A percentile compares a stretch with the other conserved stretches of the same genome.
These are phyloP conservation scores for Charaxes varanes DNA, from an alignment of 1,140 invertebrate species.

Conservation along the genomic window DNA sequence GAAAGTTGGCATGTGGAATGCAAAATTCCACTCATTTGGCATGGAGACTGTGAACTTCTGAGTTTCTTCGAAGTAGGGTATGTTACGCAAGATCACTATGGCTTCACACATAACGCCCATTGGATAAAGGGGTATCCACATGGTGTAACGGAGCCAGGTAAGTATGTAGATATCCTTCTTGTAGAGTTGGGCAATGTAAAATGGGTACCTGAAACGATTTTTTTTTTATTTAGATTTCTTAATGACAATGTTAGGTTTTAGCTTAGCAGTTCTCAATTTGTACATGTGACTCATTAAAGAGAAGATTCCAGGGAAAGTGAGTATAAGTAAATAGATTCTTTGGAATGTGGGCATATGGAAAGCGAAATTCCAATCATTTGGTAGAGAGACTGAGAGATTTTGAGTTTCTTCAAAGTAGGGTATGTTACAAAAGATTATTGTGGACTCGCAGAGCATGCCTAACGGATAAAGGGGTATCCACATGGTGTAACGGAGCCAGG, in stretches of 20 bases:
- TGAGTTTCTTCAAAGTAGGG: slow-evolving; percentile 92
- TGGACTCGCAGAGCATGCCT: slow-evolving; percentile 91
- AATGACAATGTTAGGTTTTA: slow-evolving; percentile 58
- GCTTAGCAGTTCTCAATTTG: slow-evolving; percentile 59
- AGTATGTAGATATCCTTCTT: slow-evolving; percentile 83
- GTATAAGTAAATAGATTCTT: slow-evolving; percentile 84
- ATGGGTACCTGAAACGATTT: slow-evolving; percentile 91
- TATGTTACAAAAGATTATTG: slow-evolving; percentile 86
- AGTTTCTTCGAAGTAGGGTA: slow-evolving; percentile 93
- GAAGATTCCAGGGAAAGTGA: slow-evolving; percentile 84
- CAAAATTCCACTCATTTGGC: slow-evolving; percentile 90
- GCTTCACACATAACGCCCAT: slow-evolving; percentile 92
- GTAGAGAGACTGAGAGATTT: slow-evolving; percentile 84
- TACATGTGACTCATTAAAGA: slow-evolving; percentile 88
- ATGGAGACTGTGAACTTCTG: slow-evolving; percentile 83
- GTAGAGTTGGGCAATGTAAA: slow-evolving; percentile 88
- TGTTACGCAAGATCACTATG: slow-evolving; percentile 84
- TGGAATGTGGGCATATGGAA: slow-evolving; percentile 90
- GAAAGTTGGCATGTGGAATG: slow-evolving; percentile 89
- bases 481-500: slow-evolving; percentile 93
- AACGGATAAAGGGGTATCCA: slow-evolving; percentile 96
- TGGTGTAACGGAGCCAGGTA: slow-evolving; percentile 94
- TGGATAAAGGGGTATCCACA: slow-evolving; percentile 95
- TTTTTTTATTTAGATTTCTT: slow-evolving; percentile 60
- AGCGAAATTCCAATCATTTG: slow-evolving; percentile 89